These are phyloP conservation scores for Zaprionus nigranus DNA, from an alignment of 1,140 invertebrate genomes.

Conservation along the genomic window DNA sequence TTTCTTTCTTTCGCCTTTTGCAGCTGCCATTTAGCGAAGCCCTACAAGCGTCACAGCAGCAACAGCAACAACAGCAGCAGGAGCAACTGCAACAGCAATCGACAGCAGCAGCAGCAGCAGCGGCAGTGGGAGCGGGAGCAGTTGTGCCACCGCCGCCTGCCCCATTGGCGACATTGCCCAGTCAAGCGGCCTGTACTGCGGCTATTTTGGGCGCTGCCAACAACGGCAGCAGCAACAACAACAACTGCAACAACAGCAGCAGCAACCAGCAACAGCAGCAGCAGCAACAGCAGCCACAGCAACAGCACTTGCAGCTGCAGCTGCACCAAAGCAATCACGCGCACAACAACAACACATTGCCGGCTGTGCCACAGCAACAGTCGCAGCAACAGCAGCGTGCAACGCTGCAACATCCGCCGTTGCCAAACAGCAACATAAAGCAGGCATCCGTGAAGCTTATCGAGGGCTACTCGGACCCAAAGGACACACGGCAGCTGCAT, in stretches of 20 bases:
- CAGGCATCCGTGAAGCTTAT: slow-evolving; percentile 82
- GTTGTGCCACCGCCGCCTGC: slow-evolving; percentile 53
- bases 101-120: slow-evolving; percentile 46
- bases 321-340: slow-evolving; percentile 46
- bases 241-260: slow-evolving; percentile 35
- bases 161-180: slow-evolving; percentile 60
- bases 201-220: slow-evolving; percentile 28
- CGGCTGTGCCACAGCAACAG: slow-evolving; percentile 53
- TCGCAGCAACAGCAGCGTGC: slow-evolving; percentile 58
- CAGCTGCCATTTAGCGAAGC: slow-evolving; percentile 75
- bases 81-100: slow-evolving; percentile 49
- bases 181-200: slow-evolving; percentile 48
- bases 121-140: slow-evolving; percentile 30
- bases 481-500: slow-evolving; percentile 70
- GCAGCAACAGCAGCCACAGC: slow-evolving; percentile 33
- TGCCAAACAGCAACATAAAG: slow-evolving; percentile 78
- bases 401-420: slow-evolving; percentile 71
- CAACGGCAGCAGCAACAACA: slow-evolving; percentile 41
- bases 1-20: slow-evolving; percentile 9
- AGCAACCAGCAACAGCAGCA: slow-evolving; percentile 44
- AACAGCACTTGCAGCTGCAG: slow-evolving; percentile 33
- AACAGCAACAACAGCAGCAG: slow-evolving; percentile 44
- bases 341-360: slow-evolving; percentile 68
- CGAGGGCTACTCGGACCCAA: slow-evolving; percentile 82
- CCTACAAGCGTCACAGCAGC: slow-evolving; percentile 66